Evolutionary conservation across 92 coral and sea anemone genomes (phyloP).

Genomic region (Virgularia gustaviana): DNA sequence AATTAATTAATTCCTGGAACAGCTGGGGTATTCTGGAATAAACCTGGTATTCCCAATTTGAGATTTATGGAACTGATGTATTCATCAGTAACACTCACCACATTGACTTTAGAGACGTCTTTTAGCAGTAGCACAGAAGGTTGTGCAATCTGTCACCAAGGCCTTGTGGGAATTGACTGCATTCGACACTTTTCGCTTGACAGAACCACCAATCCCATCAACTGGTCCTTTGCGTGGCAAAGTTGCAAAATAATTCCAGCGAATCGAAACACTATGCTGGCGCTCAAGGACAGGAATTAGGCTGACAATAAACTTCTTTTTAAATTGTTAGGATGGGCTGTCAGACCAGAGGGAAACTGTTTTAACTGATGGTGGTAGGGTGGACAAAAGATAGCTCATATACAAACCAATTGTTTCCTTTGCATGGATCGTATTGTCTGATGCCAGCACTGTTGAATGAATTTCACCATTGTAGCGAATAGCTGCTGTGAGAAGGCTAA

Average conservation of each 20-base stretch:
- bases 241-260: too few relatives aligned
- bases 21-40: conserved; percentile 5
- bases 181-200: conserved; percentile 41
- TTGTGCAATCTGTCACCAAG: conserved; percentile 26
- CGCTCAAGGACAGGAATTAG: too few relatives aligned
- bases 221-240: too few relatives aligned
- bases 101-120: conserved; percentile 36
- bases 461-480: conserved; percentile 30
- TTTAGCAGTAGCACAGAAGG: too few relatives aligned
- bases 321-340: conserved; percentile 49
- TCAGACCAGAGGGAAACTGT: conserved; percentile 51
- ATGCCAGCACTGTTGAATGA: conserved; percentile 40
- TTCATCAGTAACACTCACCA: conserved; percentile 33
- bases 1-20: neutral
- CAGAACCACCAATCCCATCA: too few relatives aligned
- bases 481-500: conserved; percentile 40
- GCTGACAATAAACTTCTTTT: too few relatives aligned
- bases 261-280: conserved; percentile 28
- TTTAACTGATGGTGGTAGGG: conserved; percentile 46
- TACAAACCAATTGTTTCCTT: conserved; percentile 43
- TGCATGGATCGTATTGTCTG: conserved; percentile 42
- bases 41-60: conserved; percentile 1
- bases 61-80: conserved; percentile 15
- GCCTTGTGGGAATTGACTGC: too few relatives aligned
- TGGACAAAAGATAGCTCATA: conserved; percentile 41